Evolutionary conservation across 2,797 vertebrate genomes (phyloP).

Genomic region (Crocidura indochinensis): DNA sequence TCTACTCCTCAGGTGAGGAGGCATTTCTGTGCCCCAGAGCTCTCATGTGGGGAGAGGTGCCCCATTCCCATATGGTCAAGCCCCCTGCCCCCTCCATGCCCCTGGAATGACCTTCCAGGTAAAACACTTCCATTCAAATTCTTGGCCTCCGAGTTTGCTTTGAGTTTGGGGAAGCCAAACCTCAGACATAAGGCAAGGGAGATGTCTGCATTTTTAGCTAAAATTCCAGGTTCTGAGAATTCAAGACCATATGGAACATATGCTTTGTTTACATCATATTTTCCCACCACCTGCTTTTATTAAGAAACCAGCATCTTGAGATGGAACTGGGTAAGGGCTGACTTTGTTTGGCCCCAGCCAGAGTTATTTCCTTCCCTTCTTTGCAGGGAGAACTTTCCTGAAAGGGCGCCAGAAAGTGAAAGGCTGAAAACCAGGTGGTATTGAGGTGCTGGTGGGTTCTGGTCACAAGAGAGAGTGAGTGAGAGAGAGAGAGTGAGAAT

Average conservation of each 20-base stretch:
- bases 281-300: slow-evolving; percentile 63
- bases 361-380: neutral
- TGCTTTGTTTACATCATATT: slow-evolving; percentile 74
- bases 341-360: neutral
- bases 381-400: neutral
- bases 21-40: no score
- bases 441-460: no score
- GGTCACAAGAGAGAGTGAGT: no score
- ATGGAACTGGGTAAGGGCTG: neutral
- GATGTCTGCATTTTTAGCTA: slow-evolving; percentile 56
- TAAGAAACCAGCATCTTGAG: slow-evolving; percentile 58
- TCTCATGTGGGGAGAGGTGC: no score
- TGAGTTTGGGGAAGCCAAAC: neutral
- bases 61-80: no score
- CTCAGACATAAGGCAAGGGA: slow-evolving; percentile 67
- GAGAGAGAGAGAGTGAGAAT: no score
- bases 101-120: neutral
- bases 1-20: no score
- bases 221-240: slow-evolving; percentile 57
- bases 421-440: no score
- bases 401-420: neutral
- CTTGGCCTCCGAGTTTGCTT: slow-evolving; percentile 35
- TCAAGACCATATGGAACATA: slow-evolving; percentile 55
- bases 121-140: neutral
- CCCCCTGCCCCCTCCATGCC: neutral